Evolutionary conservation across 2,888 invertebrate genomes (phyloP), one percentile per base, ranked within the genome.

Genomic region (Subacronicta megacephala): DNA sequence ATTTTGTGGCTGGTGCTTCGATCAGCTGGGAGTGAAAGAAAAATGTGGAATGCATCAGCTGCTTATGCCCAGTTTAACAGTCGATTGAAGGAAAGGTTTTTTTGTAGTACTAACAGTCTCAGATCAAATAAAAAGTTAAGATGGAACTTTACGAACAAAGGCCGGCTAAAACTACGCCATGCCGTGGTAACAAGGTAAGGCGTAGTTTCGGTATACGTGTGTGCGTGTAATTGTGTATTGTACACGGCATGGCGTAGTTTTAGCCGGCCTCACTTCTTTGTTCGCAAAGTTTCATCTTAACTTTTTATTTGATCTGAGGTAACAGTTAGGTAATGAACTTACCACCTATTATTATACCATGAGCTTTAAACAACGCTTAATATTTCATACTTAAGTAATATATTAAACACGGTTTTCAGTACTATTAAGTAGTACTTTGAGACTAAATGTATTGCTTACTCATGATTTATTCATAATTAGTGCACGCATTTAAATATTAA

Each of bases 11-110:
- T n/a, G n/a, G 20, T 13, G 44, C 36, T 43, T 18, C 20, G 51
- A 49, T 67, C 62, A 57, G 51, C 62, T 67, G 62, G 51, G 46
- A 46, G 42, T 41, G 41, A 45, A 51, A 52, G 12, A 61, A 61
- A 55, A 46, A 52, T 15, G 13, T 46, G 52, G 62, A 57, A 62
- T 68, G 65, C 16, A 41, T 38, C 65, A 66, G 62, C 65, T 68
- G 65, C 65, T 45, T 52, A 57, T 57, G 36, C 67, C 15, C 57
- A 45, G 35, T 45, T 40, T 55, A 44, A 47, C 43, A 58, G 46
- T 54, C n/a, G 47, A 49, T 12, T 50, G 37, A 66, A 17, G 49
- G 33, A 54, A 53, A 53, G 13, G 53, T 49, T 60, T 65, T 65
- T 65, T 60, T 26, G n/a, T n/a, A n/a, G n/a, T 36, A 37, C 40